These are phyloP conservation scores for Epinephelus malabaricus DNA, from an alignment of 2,797 vertebrate species.

Conservation along the genomic window DNA sequence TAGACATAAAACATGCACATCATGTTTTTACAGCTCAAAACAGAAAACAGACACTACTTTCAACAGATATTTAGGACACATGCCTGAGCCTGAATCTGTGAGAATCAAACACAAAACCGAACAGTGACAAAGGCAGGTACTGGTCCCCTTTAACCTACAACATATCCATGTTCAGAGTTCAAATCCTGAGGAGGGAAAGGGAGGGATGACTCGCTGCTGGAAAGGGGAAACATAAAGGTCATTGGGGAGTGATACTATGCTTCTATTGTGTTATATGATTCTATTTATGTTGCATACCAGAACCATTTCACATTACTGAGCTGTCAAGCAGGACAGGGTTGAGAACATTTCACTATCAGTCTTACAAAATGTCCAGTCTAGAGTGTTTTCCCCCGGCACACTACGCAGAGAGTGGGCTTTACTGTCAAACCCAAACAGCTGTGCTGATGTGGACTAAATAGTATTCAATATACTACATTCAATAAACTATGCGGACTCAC, in stretches of 20 bases:
- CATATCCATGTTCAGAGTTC: constrained; percentile 44
- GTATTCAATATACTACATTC: not conserved
- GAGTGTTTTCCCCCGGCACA: not conserved
- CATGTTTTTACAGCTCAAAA: constrained; percentile 13
- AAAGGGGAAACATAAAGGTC: constrained; percentile 57
- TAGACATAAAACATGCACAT: constrained; percentile 32
- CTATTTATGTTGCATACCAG: constrained; percentile 44
- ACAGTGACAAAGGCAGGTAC: not conserved
- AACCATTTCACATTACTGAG: constrained; percentile 44
- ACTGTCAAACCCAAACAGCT: not conserved
- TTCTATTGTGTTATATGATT: constrained; percentile 38
- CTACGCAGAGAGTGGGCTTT: not conserved
- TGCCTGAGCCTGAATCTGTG: constrained; percentile 1
- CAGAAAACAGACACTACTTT: constrained; percentile 35
- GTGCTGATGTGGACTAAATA: not conserved
- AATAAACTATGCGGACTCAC: not conserved
- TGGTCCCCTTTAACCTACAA: constrained; percentile 20
- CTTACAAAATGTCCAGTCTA: constrained; percentile 33
- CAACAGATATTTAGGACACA: not conserved
- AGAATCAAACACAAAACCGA: constrained; percentile 21
- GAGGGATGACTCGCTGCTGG: constrained; percentile 41
- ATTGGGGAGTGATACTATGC: constrained; percentile 41
- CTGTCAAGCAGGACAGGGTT: constrained; percentile 31
- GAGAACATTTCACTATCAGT: constrained; percentile 26
- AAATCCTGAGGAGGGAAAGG: constrained; percentile 67